Percentiles rank a stretch among this genome's conserved stretches.
Evolutionary conservation across 2,797 vertebrate species (phyloP).

Genomic region (Ibycter americanus): DNA sequence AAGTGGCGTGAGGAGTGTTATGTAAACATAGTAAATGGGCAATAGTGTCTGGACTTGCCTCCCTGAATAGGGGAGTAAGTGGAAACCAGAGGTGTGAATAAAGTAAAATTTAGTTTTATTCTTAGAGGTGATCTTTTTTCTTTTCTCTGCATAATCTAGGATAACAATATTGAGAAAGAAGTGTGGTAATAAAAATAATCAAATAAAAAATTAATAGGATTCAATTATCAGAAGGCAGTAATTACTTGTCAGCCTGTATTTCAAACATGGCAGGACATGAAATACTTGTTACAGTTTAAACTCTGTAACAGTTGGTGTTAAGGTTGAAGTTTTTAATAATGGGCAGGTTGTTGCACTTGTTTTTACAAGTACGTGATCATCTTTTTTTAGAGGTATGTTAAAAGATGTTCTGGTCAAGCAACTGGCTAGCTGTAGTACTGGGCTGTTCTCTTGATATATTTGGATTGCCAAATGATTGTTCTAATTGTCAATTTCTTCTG

Average conservation of each 20-base stretch:
- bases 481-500: background rate
- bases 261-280: background rate
- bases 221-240: background rate
- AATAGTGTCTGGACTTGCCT: background rate
- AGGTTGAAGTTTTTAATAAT: background rate
- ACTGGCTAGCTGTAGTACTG: background rate
- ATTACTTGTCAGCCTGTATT: background rate
- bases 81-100: background rate
- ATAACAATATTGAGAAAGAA: background rate
- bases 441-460: background rate
- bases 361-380: background rate
- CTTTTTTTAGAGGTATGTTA: background rate
- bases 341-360: background rate
- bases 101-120: background rate
- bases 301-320: background rate
- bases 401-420: background rate
- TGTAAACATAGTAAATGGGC: background rate
- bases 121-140: background rate
- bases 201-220: background rate
- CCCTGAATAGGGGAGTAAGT: background rate
- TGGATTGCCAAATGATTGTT: background rate
- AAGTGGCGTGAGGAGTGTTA: background rate
- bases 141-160: background rate
- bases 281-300: background rate
- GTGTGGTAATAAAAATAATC: background rate